phyloP scores from a whole-genome alignment of 2,888 invertebrate genomes.

The Drosophila lutescens region DNA sequence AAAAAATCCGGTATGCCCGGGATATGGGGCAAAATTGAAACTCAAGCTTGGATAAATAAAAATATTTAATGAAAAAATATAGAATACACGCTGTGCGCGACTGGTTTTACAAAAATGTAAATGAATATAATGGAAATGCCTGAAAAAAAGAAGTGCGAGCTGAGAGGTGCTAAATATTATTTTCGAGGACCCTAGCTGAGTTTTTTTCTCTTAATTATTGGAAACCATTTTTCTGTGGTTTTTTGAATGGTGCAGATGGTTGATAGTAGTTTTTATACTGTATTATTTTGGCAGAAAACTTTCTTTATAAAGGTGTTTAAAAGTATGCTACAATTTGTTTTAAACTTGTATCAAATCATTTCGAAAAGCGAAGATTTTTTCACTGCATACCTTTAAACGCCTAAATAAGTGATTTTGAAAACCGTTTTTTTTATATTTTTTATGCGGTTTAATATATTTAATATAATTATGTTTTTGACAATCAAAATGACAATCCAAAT shows the following conservation, averaged over 20 bases:
- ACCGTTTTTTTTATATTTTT: too few relatives aligned
- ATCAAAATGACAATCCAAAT: neutral
- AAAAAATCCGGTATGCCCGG: conserved; percentile 4
- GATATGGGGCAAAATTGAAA: conserved; percentile 12
- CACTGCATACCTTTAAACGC: too few relatives aligned
- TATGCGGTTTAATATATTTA: too few relatives aligned
- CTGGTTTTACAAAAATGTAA: conserved; percentile 11
- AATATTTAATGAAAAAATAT: conserved; percentile 5
- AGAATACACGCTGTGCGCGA: neutral
- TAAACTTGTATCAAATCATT: too few relatives aligned
- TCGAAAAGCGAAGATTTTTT: too few relatives aligned
- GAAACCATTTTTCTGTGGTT: neutral
- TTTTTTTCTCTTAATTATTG: conserved; percentile 1
- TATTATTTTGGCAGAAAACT: too few relatives aligned
- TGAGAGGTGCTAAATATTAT: conserved; percentile 24
- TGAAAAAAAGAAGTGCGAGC: conserved; percentile 7
- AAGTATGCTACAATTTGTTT: too few relatives aligned
- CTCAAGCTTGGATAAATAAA: conserved; percentile 19
- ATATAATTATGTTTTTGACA: too few relatives aligned
- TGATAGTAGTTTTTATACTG: too few relatives aligned
- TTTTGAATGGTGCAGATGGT: neutral
- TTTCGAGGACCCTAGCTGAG: neutral
- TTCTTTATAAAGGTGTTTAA: too few relatives aligned
- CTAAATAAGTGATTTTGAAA: too few relatives aligned
- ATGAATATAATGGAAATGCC: conserved; percentile 18